A percentile compares a stretch with the other conserved stretches of the same genome.
Conservation (phyloP, 1,140 invertebrate species). For the Drosophila ambigua region DNA sequence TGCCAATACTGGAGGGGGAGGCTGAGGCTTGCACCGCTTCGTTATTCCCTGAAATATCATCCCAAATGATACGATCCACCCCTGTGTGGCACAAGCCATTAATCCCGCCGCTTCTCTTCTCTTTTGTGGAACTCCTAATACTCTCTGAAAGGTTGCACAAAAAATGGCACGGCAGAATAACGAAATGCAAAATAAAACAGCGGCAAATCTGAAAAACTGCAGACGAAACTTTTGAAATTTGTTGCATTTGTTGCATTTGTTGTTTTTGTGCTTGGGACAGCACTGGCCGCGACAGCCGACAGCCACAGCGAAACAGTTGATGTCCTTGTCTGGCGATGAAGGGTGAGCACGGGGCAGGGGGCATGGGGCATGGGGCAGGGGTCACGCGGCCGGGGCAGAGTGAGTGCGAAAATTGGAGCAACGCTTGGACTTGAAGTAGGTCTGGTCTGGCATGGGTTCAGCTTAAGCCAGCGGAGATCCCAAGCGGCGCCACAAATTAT, state of each 20-base stretch:
- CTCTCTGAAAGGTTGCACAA: background rate
- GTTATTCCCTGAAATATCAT: too few relatives aligned
- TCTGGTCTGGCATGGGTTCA: conserved; percentile 8
- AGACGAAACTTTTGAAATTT: conserved; percentile 50
- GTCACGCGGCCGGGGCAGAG: background rate
- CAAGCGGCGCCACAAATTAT: too few relatives aligned
- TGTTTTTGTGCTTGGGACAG: background rate
- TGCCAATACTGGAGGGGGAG: too few relatives aligned
- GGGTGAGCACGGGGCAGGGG: conserved; percentile 5
- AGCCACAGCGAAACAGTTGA: conserved; percentile 28
- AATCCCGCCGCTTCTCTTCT: too few relatives aligned
- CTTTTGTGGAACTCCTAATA: too few relatives aligned
- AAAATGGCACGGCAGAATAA: conserved; percentile 1
- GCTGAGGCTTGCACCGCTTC: too few relatives aligned
- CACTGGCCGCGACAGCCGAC: conserved; percentile 45
- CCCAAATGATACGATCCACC: too few relatives aligned
- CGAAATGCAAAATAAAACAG: conserved; percentile 24
- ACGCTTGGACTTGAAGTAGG: conserved; percentile 21
- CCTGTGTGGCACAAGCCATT: too few relatives aligned
- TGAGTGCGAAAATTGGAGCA: conserved; percentile 38
- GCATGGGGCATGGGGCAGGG: background rate
- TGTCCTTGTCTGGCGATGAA: conserved; percentile 51
- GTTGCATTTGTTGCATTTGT: conserved; percentile 18
- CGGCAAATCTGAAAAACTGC: conserved; percentile 43
- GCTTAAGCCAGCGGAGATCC: background rate